Evolutionary conservation across 30 jellyfish, hydroid and myxozoan species (phyloP).

Genomic region (Chrysaora quinquecirrha): DNA sequence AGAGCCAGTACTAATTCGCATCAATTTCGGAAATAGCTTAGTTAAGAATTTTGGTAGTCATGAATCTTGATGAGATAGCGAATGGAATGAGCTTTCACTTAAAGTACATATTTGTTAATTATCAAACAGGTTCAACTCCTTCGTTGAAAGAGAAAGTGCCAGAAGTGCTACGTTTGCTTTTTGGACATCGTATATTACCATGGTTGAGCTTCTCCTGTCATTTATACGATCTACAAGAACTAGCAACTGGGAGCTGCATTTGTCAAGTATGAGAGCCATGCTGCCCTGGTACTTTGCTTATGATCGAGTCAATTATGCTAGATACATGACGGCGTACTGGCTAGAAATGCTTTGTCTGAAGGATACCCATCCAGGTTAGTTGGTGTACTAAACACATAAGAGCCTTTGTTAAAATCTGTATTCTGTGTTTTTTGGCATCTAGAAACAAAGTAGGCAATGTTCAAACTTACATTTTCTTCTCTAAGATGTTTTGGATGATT

Average conservation of each 20-base stretch:
- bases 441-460: too few relatives aligned
- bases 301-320: slow-evolving; percentile 46
- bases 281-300: slow-evolving; percentile 59
- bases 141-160: not conserved
- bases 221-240: slow-evolving; percentile 27
- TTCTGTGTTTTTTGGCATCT: too few relatives aligned
- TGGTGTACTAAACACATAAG: not conserved
- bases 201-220: slow-evolving; percentile 25
- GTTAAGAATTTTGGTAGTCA: too few relatives aligned
- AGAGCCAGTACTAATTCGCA: too few relatives aligned
- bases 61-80: not conserved
- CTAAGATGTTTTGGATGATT: not conserved
- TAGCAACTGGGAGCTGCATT: slow-evolving; percentile 17
- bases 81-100: not conserved
- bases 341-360: slow-evolving; percentile 24
- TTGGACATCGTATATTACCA: slow-evolving; percentile 22
- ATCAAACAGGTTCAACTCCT: not conserved
- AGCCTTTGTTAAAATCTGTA: not conserved
- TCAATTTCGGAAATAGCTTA: too few relatives aligned
- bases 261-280: slow-evolving; percentile 32
- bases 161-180: slow-evolving; percentile 17
- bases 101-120: not conserved
- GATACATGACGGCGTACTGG: slow-evolving; percentile 29
- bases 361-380: slow-evolving; percentile 21
- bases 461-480: too few relatives aligned